Percentiles rank a stretch among this genome's conserved stretches.
phyloP scores from a whole-genome alignment of 2,113 vertebrate genomes.

The Rhabdomys dilectus region DNA sequence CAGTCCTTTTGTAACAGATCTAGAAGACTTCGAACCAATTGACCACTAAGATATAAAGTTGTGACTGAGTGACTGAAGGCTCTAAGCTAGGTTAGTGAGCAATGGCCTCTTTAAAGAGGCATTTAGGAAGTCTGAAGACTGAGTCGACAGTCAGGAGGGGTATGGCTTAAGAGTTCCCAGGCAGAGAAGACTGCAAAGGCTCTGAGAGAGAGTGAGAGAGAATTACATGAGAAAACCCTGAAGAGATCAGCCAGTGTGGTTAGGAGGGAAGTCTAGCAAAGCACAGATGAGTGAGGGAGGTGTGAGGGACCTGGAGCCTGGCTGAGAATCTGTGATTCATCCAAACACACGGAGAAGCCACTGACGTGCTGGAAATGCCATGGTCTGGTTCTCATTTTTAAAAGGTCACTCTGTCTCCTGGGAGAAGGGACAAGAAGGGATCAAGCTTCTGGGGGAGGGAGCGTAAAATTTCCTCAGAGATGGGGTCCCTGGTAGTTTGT shows the following conservation, averaged over 20 bases:
- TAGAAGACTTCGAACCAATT: neutral
- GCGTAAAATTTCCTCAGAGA: no score
- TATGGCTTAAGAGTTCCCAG: neutral
- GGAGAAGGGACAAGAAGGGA: neutral
- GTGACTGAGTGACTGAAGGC: neutral
- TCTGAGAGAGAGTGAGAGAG: neutral
- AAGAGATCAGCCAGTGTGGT: neutral
- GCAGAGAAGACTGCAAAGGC: neutral
- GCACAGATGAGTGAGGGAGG: neutral
- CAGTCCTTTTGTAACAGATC: neutral
- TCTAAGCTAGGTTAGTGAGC: neutral
- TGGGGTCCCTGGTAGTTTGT: neutral
- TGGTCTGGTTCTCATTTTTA: neutral
- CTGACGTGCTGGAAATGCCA: neutral
- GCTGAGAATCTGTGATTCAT: neutral
- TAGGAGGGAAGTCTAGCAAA: neutral
- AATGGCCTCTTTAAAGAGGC: neutral
- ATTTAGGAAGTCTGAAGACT: neutral
- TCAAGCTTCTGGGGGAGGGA: neutral
- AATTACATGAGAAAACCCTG: neutral
- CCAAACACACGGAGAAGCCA: neutral
- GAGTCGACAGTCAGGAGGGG: neutral
- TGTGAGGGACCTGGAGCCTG: rapidly evolving
- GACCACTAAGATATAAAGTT: neutral
- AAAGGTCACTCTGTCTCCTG: neutral